Evolutionary conservation across 2,888 invertebrate genomes (phyloP).

Genomic region (Drosophila mimica): DNA sequence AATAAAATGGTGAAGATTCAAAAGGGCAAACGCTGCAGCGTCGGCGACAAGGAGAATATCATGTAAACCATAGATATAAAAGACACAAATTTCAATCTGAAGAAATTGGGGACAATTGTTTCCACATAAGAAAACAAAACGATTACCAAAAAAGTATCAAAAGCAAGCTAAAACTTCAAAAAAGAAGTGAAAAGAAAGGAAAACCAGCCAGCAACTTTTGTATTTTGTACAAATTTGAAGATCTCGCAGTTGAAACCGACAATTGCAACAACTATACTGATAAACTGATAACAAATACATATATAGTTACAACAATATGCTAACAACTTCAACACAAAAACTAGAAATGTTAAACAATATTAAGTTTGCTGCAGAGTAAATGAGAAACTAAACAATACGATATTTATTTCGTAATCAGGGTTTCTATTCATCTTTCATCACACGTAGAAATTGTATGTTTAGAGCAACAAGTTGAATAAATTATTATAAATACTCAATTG

Average conservation of each 20-base stretch:
- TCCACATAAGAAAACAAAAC: slow-evolving; percentile 4
- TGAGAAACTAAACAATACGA: neutral
- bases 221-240: slow-evolving; percentile 30
- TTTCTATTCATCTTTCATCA: slow-evolving; percentile 21
- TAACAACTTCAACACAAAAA: neutral
- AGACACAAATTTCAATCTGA: neutral
- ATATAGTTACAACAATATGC: neutral
- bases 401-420: neutral
- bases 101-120: neutral
- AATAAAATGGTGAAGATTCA: slow-evolving; percentile 87
- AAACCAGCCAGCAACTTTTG: slow-evolving; percentile 10
- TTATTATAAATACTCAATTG: slow-evolving; percentile 13
- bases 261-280: slow-evolving; percentile 9
- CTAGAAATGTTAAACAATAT: neutral
- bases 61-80: neutral
- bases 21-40: slow-evolving; percentile 67
- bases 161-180: slow-evolving; percentile 1
- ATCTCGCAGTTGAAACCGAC: slow-evolving; percentile 30
- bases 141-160: slow-evolving; percentile 4
- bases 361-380: neutral
- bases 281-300: neutral
- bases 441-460: slow-evolving; percentile 18
- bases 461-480: slow-evolving; percentile 30
- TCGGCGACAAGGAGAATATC: slow-evolving; percentile 73
- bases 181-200: neutral